Evolutionary conservation across 2,113 vertebrate genomes (phyloP).

Genomic region (Phoxinus phoxinus): DNA sequence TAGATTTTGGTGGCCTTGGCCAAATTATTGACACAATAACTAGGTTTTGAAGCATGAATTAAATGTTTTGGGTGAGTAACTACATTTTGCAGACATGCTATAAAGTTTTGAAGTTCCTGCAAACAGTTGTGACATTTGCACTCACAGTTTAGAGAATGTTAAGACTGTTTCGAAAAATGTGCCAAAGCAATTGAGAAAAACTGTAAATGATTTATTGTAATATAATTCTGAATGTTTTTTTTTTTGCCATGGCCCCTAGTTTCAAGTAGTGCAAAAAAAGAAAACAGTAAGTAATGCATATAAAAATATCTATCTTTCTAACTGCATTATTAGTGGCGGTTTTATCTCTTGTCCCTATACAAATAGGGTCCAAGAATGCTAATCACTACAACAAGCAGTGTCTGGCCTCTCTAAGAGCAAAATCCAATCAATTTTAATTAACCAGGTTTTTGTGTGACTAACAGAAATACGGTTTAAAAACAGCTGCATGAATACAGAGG

Average conservation of each 20-base stretch:
- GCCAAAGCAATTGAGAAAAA: no score
- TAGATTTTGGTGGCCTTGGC: no score
- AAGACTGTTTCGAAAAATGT: no score
- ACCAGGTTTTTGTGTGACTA: slow-evolving; percentile 54
- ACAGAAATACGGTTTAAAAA: slow-evolving; percentile 66
- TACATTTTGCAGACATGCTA: no score
- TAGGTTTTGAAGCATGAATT: no score
- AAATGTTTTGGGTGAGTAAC: no score
- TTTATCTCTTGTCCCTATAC: slow-evolving; percentile 16
- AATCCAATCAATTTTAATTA: slow-evolving; percentile 72
- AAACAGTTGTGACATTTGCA: no score
- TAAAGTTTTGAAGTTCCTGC: no score
- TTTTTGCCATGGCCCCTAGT: neutral
- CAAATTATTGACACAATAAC: no score
- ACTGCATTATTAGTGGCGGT: neutral
- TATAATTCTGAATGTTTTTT: no score
- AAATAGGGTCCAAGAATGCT: slow-evolving; percentile 36
- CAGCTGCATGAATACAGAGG: slow-evolving; percentile 50
- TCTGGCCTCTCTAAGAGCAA: slow-evolving; percentile 47
- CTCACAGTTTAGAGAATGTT: no score
- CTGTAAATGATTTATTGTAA: no score
- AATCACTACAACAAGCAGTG: neutral
- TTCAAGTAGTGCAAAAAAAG: neutral
- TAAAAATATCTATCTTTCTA: neutral
- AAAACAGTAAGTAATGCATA: neutral